These are phyloP conservation scores for Yponomeuta evonymella DNA, from an alignment of 2,888 invertebrate genomes.

Conservation along the genomic window DNA sequence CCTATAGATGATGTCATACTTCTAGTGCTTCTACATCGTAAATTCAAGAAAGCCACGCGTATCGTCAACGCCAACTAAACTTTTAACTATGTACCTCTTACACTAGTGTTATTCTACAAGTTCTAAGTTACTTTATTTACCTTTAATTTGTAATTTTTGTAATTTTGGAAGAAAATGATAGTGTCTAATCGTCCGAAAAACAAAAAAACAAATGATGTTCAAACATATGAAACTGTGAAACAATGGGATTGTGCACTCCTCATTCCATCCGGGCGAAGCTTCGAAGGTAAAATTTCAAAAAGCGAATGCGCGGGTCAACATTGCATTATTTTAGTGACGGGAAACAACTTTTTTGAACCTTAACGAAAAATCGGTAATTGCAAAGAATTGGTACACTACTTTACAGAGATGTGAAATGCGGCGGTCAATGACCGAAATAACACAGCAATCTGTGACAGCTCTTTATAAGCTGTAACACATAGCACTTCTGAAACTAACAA, in stretches of 20 bases:
- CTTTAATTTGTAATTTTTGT: conserved; percentile 73
- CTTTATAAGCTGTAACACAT: conserved; percentile 57
- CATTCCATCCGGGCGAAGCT: conserved; percentile 74
- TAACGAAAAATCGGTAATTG: conserved; percentile 58
- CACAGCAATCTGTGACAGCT: conserved; percentile 66
- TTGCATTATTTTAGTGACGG: conserved; percentile 66
- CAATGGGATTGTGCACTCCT: conserved; percentile 73
- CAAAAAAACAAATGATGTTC: conserved; percentile 76
- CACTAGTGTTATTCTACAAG: background rate
- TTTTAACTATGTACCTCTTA: conserved; percentile 1
- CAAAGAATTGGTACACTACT: conserved; percentile 53
- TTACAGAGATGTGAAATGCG: conserved; percentile 64
- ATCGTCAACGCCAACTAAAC: conserved; percentile 40
- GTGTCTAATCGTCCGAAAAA: conserved; percentile 74
- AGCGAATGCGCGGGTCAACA: conserved; percentile 63
- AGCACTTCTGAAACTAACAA: conserved; percentile 48
- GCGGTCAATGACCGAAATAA: conserved; percentile 77
- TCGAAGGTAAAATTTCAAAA: conserved; percentile 70
- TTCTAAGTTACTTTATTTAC: conserved; percentile 47
- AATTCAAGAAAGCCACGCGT: conserved; percentile 65
- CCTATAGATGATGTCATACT: conserved; percentile 61
- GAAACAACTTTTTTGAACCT: conserved; percentile 55
- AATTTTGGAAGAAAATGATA: conserved; percentile 75
- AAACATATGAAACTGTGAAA: conserved; percentile 75
- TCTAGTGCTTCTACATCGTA: conserved; percentile 40